A percentile compares a stretch with the other conserved stretches of the same genome.
These are phyloP conservation scores for Amblyteles armatorius DNA, from an alignment of 2,888 invertebrate species.

Conservation along the genomic window DNA sequence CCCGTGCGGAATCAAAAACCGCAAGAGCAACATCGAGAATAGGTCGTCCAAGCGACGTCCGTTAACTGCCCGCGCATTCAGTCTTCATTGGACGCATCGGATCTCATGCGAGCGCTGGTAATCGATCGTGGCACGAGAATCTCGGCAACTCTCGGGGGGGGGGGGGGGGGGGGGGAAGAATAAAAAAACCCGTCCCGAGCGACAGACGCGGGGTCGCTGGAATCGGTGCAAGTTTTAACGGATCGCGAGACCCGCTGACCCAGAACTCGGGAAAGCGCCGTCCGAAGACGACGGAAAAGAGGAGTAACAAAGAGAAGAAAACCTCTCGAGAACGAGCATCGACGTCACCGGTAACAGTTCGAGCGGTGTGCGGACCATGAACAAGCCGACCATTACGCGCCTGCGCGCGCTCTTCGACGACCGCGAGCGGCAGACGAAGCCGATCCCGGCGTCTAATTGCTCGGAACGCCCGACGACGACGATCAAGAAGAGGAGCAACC, in stretches of 20 bases:
- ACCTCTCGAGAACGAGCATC: conserved; percentile 60
- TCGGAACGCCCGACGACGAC: conserved; percentile 73
- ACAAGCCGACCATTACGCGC: conserved; percentile 63
- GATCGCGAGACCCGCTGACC: conserved; percentile 78
- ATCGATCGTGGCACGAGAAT: conserved; percentile 11
- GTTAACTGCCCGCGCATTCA: not conserved
- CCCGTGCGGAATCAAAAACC: too few relatives aligned
- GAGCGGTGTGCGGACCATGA: conserved; percentile 12
- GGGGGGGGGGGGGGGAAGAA: not conserved
- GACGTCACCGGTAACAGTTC: conserved; percentile 2
- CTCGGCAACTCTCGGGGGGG: too few relatives aligned
- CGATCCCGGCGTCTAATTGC: conserved; percentile 79
- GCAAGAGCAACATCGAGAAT: not conserved
- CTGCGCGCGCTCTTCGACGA: conserved; percentile 17
- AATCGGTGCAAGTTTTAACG: conserved; percentile 57
- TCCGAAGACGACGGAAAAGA: conserved; percentile 25
- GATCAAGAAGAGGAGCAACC: conserved; percentile 17
- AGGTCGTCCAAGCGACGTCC: not conserved
- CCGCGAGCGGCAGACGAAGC: conserved; percentile 52
- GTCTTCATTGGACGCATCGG: not conserved
- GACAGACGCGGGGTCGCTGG: conserved; percentile 49
- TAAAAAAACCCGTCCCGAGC: conserved; percentile 51
- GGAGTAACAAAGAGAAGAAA: conserved; percentile 58
- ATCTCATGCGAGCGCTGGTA: not conserved
- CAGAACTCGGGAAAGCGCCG: conserved; percentile 81